These are phyloP conservation scores for Linyphia triangularis DNA, from an alignment of 2,888 invertebrate species.

Conservation along the genomic window DNA sequence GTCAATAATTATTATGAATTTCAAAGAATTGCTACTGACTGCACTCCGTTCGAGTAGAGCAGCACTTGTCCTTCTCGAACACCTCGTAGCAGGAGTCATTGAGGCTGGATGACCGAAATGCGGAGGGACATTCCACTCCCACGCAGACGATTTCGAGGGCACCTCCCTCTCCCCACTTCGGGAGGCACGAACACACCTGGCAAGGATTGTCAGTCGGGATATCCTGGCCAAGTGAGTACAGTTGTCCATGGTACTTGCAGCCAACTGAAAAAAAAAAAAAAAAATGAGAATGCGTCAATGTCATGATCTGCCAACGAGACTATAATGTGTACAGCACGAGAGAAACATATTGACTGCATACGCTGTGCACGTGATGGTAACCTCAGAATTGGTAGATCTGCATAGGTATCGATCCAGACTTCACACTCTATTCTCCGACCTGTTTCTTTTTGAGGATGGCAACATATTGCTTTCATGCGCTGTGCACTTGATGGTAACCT, in stretches of 20 bases:
- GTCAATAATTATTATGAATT: too few species aligned
- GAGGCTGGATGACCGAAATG: conserved; percentile 6
- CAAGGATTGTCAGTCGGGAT: conserved; percentile 45
- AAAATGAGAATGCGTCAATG: not conserved
- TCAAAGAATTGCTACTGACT: too few species aligned
- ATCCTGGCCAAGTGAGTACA: conserved; percentile 2
- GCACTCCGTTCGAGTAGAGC: conserved; percentile 37
- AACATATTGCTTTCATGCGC: too few species aligned
- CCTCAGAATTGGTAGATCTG: too few species aligned
- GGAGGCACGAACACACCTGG: conserved; percentile 38
- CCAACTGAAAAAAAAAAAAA: not conserved
- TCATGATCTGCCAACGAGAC: not conserved
- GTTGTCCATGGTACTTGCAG: conserved; percentile 14
- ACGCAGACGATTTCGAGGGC: conserved; percentile 32
- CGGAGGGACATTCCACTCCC: conserved; percentile 27
- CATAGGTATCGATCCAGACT: too few species aligned
- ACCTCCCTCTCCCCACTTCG: not conserved
- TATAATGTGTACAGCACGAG: not conserved
- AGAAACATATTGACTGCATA: too few species aligned
- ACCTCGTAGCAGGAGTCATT: conserved; percentile 47
- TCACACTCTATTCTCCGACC: too few species aligned
- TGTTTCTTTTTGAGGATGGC: too few species aligned
- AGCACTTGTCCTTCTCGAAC: conserved; percentile 55
- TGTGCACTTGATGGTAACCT: too few species aligned
- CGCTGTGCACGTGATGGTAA: too few species aligned